Evolutionary conservation across 2,888 invertebrate genomes (phyloP).

Genomic region (Dromius quadrimaculatus): DNA sequence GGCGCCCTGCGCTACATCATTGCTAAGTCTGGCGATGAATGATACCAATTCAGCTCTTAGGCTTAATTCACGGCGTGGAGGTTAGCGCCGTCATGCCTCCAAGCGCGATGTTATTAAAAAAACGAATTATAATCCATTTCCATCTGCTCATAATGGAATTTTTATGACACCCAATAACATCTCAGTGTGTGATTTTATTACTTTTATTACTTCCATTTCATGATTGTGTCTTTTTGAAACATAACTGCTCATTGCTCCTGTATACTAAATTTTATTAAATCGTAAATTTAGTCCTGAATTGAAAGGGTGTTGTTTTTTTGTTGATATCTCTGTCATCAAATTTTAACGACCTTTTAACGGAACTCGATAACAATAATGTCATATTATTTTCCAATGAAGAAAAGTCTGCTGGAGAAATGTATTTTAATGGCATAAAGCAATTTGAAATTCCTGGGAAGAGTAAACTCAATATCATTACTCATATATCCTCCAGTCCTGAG

Average conservation of each 20-base stretch:
- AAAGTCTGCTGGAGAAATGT: too few species aligned
- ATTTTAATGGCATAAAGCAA: too few species aligned
- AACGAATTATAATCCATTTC: conserved; percentile 40
- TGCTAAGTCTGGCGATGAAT: too few species aligned
- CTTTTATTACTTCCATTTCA: conserved; percentile 32
- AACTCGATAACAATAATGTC: conserved; percentile 3
- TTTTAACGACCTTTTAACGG: conserved; percentile 18
- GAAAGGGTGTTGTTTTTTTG: conserved; percentile 7
- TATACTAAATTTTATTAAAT: conserved; percentile 35
- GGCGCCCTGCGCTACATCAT: too few species aligned
- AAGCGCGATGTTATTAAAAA: conserved; percentile 19
- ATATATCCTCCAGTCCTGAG: too few species aligned
- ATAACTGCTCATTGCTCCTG: conserved; percentile 26
- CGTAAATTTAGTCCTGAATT: conserved; percentile 30
- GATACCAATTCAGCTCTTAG: conserved; percentile 47
- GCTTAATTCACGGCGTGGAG: conserved; percentile 34
- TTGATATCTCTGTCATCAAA: conserved; percentile 23
- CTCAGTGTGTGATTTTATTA: conserved; percentile 40
- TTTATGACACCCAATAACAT: conserved; percentile 41
- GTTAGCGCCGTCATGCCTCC: conserved; percentile 38
- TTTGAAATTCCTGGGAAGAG: too few species aligned
- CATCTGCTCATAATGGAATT: conserved; percentile 47
- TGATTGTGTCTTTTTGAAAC: conserved; percentile 23
- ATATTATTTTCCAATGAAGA: conserved; percentile 14
- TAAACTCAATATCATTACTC: too few species aligned